phyloP scores from a whole-genome alignment of 1,140 invertebrate species.

The Drosophila sproati region DNA sequence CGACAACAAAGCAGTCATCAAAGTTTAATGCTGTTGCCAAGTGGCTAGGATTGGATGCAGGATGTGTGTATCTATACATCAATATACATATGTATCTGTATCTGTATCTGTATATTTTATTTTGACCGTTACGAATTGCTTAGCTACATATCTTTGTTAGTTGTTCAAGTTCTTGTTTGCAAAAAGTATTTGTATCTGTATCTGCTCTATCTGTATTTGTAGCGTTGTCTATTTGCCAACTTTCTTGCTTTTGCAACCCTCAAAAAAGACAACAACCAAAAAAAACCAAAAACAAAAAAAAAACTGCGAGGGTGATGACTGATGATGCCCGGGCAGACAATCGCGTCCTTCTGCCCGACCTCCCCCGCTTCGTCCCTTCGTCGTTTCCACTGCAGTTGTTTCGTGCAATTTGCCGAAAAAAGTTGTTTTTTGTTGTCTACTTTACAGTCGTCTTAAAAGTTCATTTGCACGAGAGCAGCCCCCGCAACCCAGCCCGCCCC shows the following conservation, averaged over 20 bases:
- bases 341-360: constrained; percentile 11
- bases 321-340: constrained; percentile 60
- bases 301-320: constrained; percentile 77
- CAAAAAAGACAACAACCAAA: constrained; percentile 21
- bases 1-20: constrained; percentile 49
- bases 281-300: neutral
- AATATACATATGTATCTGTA: constrained; percentile 16
- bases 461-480: constrained; percentile 58
- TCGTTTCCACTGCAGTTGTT: constrained; percentile 34
- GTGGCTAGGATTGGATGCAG: constrained; percentile 23
- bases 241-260: constrained; percentile 70
- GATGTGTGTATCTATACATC: constrained; percentile 31
- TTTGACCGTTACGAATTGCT: constrained; percentile 78
- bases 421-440: constrained; percentile 68
- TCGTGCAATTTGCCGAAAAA: constrained; percentile 43
- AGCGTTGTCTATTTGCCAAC: constrained; percentile 46
- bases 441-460: constrained; percentile 73
- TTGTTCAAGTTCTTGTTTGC: constrained; percentile 56
- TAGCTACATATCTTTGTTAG: constrained; percentile 44
- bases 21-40: constrained; percentile 69
- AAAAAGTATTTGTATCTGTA: constrained; percentile 60
- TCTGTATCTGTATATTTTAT: constrained; percentile 56
- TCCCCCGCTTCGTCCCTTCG: neutral
- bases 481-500: neutral
- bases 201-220: constrained; percentile 35